A percentile compares a stretch with the other conserved stretches of the same genome.
Conservation (phyloP, 2,888 invertebrate species). For the Lottia gigantea region DNA sequence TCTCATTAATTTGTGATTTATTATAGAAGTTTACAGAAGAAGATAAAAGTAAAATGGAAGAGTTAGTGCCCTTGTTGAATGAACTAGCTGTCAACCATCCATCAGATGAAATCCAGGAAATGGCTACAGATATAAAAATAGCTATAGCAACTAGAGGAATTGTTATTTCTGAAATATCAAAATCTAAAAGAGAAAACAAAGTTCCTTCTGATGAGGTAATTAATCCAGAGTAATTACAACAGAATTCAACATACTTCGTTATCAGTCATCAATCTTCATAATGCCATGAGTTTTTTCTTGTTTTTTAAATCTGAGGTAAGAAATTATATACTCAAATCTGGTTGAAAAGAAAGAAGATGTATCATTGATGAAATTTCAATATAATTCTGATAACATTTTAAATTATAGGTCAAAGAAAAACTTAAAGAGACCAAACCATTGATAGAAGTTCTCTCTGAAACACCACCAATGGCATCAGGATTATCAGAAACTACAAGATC, state of each 20-base stretch:
- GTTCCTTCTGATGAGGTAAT: constrained; percentile 1
- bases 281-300: too few species aligned
- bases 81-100: constrained; percentile 46
- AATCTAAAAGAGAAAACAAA: constrained; percentile 18
- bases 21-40: constrained; percentile 42
- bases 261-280: too few species aligned
- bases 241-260: too few species aligned
- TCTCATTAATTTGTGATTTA: too few species aligned
- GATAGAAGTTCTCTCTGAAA: constrained; percentile 23
- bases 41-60: constrained; percentile 51
- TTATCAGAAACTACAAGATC: too few species aligned
- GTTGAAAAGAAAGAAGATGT: too few species aligned
- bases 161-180: constrained; percentile 51
- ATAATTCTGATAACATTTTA: background rate
- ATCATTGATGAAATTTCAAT: too few species aligned
- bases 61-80: constrained; percentile 57
- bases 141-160: constrained; percentile 65
- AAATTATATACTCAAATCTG: too few species aligned
- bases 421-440: constrained; percentile 18
- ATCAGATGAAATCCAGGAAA: constrained; percentile 52
- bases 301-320: too few species aligned
- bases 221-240: too few species aligned
- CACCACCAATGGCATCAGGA: background rate
- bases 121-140: constrained; percentile 64
- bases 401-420: constrained; percentile 1